phyloP scores from a whole-genome alignment of 2,113 vertebrate species.

The Calcarius ornatus region DNA sequence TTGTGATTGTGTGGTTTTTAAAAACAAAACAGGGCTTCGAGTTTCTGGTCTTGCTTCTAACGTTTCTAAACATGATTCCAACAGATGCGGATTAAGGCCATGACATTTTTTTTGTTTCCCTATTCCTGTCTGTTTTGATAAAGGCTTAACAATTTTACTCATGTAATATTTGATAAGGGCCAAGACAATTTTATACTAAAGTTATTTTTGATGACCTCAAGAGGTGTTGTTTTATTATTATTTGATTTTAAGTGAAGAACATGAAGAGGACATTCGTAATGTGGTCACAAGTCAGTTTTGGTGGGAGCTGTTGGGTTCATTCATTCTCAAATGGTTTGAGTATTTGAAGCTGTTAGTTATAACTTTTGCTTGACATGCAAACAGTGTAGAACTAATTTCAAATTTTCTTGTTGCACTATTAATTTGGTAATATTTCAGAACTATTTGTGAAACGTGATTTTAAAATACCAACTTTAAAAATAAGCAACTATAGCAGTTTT shows the following conservation, averaged over 20 bases:
- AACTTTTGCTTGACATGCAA: constrained; percentile 67
- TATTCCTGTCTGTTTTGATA: constrained; percentile 66
- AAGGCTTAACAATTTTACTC: constrained; percentile 74
- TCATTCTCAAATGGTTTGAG: constrained; percentile 58
- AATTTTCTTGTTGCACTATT: constrained; percentile 65
- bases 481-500: constrained; percentile 58
- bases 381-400: constrained; percentile 62
- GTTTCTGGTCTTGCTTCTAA: constrained; percentile 65
- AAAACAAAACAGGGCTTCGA: constrained; percentile 64
- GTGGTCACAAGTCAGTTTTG: constrained; percentile 47
- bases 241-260: constrained; percentile 65
- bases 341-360: constrained; percentile 59
- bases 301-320: constrained; percentile 59
- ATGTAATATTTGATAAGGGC: constrained; percentile 76
- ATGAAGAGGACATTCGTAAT: constrained; percentile 36
- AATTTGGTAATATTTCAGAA: constrained; percentile 63
- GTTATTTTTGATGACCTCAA: constrained; percentile 81
- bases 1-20: constrained; percentile 65
- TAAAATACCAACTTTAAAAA: constrained; percentile 68
- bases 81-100: constrained; percentile 62
- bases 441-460: constrained; percentile 44
- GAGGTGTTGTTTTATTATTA: constrained; percentile 68
- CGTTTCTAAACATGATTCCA: constrained; percentile 60
- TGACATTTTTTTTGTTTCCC: constrained; percentile 61
- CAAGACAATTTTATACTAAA: constrained; percentile 80